A percentile compares a stretch with the other conserved stretches of the same genome.
Conservation (phyloP, 92 coral and sea anemone species). For the Epizoanthus ramosus region DNA sequence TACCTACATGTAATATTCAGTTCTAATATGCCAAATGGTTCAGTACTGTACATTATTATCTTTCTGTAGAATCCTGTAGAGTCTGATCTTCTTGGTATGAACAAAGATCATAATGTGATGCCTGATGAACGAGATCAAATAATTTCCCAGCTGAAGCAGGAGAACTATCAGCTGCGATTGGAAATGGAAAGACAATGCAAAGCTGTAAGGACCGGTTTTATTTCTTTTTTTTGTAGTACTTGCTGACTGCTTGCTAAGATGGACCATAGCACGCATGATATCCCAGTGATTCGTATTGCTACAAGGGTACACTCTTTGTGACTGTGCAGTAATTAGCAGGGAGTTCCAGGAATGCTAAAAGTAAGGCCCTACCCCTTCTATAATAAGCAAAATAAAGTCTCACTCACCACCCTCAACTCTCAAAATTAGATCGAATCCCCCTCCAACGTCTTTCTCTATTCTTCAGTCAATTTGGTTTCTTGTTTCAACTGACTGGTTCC, state of each 20-base stretch:
- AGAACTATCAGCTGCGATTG: constrained; percentile 73
- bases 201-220: constrained; percentile 52
- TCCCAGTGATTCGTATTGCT: too few species aligned
- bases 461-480: too few species aligned
- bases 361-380: too few species aligned
- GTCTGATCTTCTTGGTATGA: constrained; percentile 49
- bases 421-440: too few species aligned
- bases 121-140: constrained; percentile 69
- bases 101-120: constrained; percentile 49
- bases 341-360: too few species aligned
- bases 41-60: not conserved
- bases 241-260: not conserved
- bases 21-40: not conserved
- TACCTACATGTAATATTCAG: not conserved
- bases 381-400: too few species aligned
- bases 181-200: constrained; percentile 60
- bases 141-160: constrained; percentile 78
- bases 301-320: too few species aligned
- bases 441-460: too few species aligned
- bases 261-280: not conserved
- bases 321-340: too few species aligned
- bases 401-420: too few species aligned
- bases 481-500: too few species aligned
- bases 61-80: constrained; percentile 12
- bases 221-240: not conserved